Evolutionary conservation across 2,113 vertebrate species (phyloP).

Genomic region (Vidua chalybeata): DNA sequence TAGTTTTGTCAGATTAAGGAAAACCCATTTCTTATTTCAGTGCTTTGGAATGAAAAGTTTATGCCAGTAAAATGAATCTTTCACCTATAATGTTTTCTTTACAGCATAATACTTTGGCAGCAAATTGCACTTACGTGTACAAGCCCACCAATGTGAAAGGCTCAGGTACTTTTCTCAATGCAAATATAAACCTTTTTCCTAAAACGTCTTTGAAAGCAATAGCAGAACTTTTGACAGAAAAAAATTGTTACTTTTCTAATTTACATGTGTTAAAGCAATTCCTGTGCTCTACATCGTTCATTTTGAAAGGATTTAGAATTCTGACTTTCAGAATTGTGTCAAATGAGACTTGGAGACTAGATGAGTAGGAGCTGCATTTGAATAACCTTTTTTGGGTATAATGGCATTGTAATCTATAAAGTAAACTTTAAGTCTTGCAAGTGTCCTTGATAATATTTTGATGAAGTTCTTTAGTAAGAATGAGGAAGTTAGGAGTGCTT

Average conservation of each 20-base stretch:
- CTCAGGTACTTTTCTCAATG: neutral
- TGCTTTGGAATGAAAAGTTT: neutral
- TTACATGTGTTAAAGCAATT: neutral
- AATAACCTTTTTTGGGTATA: neutral
- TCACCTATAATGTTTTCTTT: neutral
- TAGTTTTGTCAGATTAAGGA: neutral
- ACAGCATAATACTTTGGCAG: rapidly evolving
- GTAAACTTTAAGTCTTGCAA: neutral
- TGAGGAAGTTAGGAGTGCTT: neutral
- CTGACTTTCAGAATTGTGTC: neutral
- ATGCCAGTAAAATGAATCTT: neutral
- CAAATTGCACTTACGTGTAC: neutral
- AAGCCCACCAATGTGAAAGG: neutral
- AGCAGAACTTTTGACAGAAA: neutral
- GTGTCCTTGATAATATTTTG: neutral
- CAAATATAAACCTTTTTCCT: neutral
- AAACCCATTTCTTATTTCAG: neutral
- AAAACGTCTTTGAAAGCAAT: neutral
- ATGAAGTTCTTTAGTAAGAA: neutral
- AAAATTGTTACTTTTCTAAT: neutral
- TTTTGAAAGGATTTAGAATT: neutral
- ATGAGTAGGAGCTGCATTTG: neutral
- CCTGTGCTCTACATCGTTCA: neutral
- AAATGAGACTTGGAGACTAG: neutral
- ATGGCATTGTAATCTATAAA: neutral